These are phyloP conservation scores for Brenthis hecate DNA, from an alignment of 2,888 invertebrate species.

Conservation along the genomic window DNA sequence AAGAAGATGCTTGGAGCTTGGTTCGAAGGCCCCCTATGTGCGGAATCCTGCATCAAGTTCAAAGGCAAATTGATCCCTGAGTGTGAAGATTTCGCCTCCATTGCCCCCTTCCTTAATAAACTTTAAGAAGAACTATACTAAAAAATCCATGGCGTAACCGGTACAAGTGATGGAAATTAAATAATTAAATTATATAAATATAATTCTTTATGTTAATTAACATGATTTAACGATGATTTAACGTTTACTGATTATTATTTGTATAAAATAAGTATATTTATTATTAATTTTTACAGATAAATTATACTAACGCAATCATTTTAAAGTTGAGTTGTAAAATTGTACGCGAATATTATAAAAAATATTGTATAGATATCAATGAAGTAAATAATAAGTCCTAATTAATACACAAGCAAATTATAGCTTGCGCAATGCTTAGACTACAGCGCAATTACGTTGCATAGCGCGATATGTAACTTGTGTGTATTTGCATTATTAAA, in stretches of 20 bases:
- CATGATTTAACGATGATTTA: too few relatives aligned
- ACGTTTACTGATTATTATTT: too few relatives aligned
- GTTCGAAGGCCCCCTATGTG: slow-evolving; percentile 93
- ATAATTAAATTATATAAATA: not conserved
- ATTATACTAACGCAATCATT: too few relatives aligned
- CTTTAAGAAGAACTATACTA: slow-evolving; percentile 46
- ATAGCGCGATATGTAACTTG: slow-evolving; percentile 5
- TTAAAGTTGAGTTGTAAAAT: too few relatives aligned
- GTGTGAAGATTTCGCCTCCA: slow-evolving; percentile 91
- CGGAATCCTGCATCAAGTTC: slow-evolving; percentile 91
- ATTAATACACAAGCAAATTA: not conserved
- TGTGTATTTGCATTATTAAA: not conserved
- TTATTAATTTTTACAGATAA: too few relatives aligned
- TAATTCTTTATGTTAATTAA: not conserved
- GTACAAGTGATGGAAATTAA: not conserved
- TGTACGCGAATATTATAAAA: too few relatives aligned
- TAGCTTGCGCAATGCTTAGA: not conserved
- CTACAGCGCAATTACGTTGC: not conserved
- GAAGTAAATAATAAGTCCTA: too few relatives aligned
- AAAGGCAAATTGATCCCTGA: slow-evolving; percentile 93
- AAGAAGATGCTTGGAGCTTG: slow-evolving; percentile 93
- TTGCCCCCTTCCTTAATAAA: slow-evolving; percentile 87
- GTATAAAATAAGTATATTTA: too few relatives aligned
- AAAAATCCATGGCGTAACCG: not conserved
- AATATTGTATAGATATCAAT: too few relatives aligned